A percentile compares a stretch with the other conserved stretches of the same genome.
These are phyloP conservation scores for Myotis brandtii DNA, from an alignment of 2,113 vertebrate genomes.

Conservation along the genomic window DNA sequence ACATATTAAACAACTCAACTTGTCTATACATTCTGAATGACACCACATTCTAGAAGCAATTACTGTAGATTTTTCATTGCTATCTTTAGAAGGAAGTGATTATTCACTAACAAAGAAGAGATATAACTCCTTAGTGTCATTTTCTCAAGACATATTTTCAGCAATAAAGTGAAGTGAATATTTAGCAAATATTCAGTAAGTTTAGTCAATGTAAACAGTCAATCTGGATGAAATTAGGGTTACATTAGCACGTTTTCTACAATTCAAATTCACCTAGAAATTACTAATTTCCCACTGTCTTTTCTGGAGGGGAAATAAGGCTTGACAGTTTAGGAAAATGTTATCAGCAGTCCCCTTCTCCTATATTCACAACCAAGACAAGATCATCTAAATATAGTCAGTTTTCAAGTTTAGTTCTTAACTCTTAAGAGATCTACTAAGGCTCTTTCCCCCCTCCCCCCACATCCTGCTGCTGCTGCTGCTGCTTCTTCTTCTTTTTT, in stretches of 20 bases:
- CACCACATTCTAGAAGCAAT: constrained; percentile 61
- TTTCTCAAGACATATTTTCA: constrained; percentile 54
- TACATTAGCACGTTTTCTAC: neutral
- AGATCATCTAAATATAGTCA: neutral
- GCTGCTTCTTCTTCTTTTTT: neutral
- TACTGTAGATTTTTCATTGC: constrained; percentile 65
- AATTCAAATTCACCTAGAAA: constrained; percentile 35
- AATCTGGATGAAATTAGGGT: constrained; percentile 33
- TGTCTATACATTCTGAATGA: constrained; percentile 65
- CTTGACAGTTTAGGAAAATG: neutral
- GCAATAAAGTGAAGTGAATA: constrained; percentile 59
- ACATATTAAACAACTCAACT: constrained; percentile 57
- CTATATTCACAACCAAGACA: neutral
- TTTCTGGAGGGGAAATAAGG: neutral
- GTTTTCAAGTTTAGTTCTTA: constrained; percentile 44
- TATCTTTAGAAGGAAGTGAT: constrained; percentile 67
- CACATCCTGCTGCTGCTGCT: too few relatives aligned
- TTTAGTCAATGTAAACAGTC: constrained; percentile 61
- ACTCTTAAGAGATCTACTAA: neutral
- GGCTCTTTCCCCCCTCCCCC: too few relatives aligned
- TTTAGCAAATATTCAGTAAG: constrained; percentile 66
- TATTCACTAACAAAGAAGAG: constrained; percentile 68
- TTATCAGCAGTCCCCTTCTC: neutral
- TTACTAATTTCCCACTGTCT: neutral
- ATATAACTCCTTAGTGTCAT: constrained; percentile 40